A percentile compares a stretch with the other conserved stretches of the same genome.
Evolutionary conservation across 2,888 invertebrate genomes (phyloP).

Genomic region (Coenonympha arcania): DNA sequence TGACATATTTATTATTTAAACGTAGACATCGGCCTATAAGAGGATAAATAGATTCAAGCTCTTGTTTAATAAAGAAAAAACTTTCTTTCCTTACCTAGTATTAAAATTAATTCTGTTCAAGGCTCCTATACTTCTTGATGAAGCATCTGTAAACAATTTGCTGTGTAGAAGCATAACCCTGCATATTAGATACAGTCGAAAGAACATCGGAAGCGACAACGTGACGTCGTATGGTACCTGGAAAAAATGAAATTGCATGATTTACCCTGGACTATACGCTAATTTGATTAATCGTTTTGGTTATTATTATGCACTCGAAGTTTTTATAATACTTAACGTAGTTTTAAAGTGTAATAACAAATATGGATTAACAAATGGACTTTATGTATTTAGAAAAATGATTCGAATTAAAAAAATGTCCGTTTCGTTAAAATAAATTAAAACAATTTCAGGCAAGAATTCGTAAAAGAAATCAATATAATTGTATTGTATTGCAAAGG

Average conservation of each 20-base stretch:
- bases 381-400: too few species aligned
- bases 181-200: slow-evolving; percentile 98
- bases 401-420: too few species aligned
- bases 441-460: too few species aligned
- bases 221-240: slow-evolving; percentile 96
- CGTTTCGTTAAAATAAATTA: too few species aligned
- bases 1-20: too few species aligned
- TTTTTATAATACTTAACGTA: too few species aligned
- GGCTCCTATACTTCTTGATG: slow-evolving; percentile 97
- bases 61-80: neutral
- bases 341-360: too few species aligned
- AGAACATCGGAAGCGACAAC: slow-evolving; percentile 99
- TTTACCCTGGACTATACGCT: neutral
- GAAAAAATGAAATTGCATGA: slow-evolving; percentile 31
- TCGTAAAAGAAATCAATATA: too few species aligned
- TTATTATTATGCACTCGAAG: neutral
- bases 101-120: slow-evolving; percentile 99
- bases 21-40: too few species aligned
- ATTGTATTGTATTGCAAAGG: too few species aligned
- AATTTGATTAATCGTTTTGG: neutral
- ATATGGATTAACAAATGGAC: too few species aligned
- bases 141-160: slow-evolving; percentile 99
- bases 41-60: neutral
- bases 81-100: slow-evolving; percentile 84
- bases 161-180: slow-evolving; percentile 99